Base-by-base conservation (phyloP, 2,888 invertebrate species). In the Amphipyra tragopoginis region DNA sequence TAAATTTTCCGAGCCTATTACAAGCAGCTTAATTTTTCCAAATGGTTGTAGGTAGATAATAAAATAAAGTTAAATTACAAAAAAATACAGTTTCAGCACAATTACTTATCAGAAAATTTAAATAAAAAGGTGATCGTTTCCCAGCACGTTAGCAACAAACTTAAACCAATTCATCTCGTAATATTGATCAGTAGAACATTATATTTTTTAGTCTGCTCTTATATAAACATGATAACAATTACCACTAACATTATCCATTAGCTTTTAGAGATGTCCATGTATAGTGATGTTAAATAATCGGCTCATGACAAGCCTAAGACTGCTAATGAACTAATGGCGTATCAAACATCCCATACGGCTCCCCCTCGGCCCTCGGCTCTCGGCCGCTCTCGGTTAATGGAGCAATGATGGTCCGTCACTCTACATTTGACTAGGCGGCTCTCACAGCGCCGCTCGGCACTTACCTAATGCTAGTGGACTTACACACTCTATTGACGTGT, bases 351-450 rank as follows among this genome's bases (percentile, higher is more conserved):
- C 86, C 85, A 78, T 78, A 75, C 83, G 79, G 81, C 81, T 76
- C 80, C 82, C 29, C 29, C 29, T 29, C 29, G 29, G 5, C 29
- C 5, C 29, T 29, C 75, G 72, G 72, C 82, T 73, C 81, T 72
- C 79, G 77, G 63, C 75, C 76, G 81, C 85, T 83, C 86, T 84
- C 85, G 73, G 85, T 84, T 94, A 94, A 94, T 94, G 94, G 93
- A 93, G 87, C 89, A 86, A 84, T 89, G 92, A 90, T 92, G 93
- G 92, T 90, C 92, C 91, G 93, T 93, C 94, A 93, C 91, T 93
- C 90, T 86, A 91, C 90, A 93, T 93, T 93, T 92, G 93, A 93
- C 93, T 93, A 89, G 93, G 85, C 88, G 88, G 92, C 92, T 91
- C 91, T 93, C 91, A 90, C 90, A 87, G 85, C 85, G 86, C 83